These are phyloP conservation scores for Leptinotarsa lineolata DNA, from an alignment of 1,140 invertebrate genomes.

Conservation along the genomic window DNA sequence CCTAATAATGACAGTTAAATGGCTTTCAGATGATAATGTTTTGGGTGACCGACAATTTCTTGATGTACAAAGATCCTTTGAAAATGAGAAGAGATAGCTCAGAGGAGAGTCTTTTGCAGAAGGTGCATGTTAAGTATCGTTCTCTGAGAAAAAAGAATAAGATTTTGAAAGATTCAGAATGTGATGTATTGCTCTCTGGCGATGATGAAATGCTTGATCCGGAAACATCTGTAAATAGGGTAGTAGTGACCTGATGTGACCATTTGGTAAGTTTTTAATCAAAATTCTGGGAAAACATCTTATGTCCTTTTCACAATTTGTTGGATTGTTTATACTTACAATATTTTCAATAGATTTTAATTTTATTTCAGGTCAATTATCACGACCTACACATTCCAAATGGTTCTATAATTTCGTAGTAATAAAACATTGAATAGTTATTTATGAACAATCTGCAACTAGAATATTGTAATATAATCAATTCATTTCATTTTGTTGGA, in stretches of 20 bases:
- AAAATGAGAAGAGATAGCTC: conserved; percentile 41
- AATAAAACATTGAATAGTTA: too few species aligned
- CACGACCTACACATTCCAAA: too few species aligned
- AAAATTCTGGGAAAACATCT: neutral
- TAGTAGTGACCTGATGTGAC: conserved; percentile 1
- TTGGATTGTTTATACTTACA: too few species aligned
- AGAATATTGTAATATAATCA: too few species aligned
- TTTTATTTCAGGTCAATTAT: too few species aligned
- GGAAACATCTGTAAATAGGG: conserved; percentile 32
- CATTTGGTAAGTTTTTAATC: neutral
- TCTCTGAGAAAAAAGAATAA: conserved; percentile 52
- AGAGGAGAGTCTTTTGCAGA: conserved; percentile 50
- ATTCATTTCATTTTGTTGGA: too few species aligned
- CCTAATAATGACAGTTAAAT: neutral
- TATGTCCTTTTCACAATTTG: neutral
- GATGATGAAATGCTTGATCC: conserved; percentile 42
- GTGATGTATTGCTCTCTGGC: conserved; percentile 59
- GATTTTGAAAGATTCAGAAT: conserved; percentile 57
- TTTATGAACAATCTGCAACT: too few species aligned
- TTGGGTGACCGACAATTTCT: conserved; percentile 83
- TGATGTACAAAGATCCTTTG: conserved; percentile 63
- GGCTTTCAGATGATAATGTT: conserved; percentile 76
- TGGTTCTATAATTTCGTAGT: too few species aligned
- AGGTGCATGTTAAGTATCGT: conserved; percentile 60
- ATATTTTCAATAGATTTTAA: too few species aligned